A percentile compares a stretch with the other conserved stretches of the same genome.
Evolutionary conservation across 1,140 invertebrate species (phyloP).

Genomic region (Pemphigus obesinymphae): DNA sequence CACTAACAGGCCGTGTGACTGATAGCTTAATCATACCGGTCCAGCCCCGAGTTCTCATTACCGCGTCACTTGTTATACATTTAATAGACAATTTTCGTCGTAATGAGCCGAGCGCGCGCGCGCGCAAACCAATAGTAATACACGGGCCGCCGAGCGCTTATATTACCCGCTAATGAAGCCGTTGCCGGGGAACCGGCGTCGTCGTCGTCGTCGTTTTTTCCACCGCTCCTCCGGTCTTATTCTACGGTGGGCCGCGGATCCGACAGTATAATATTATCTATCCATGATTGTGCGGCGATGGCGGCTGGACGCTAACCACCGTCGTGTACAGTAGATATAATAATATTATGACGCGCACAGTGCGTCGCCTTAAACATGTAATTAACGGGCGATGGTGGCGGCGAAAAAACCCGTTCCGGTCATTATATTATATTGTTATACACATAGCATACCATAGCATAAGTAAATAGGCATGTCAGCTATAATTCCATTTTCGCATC

Average conservation of each 20-base stretch:
- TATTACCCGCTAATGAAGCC: slow-evolving; percentile 14
- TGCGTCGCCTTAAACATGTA: neutral
- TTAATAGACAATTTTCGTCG: slow-evolving; percentile 34
- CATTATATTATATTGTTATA: neutral
- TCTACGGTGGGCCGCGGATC: neutral
- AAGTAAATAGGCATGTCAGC: no score
- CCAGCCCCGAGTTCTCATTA: neutral
- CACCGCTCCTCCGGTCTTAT: neutral
- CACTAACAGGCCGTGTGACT: slow-evolving; percentile 10
- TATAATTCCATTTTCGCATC: no score
- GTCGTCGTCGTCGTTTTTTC: neutral
- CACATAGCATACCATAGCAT: neutral
- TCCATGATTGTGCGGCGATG: neutral
- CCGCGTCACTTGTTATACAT: slow-evolving; percentile 36
- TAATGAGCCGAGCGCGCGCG: slow-evolving; percentile 18
- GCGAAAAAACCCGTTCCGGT: neutral
- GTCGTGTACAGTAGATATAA: no score
- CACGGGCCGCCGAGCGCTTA: neutral
- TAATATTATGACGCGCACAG: no score
- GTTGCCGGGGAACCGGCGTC: neutral
- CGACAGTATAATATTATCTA: no score
- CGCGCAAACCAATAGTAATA: slow-evolving; percentile 5
- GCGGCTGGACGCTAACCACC: neutral
- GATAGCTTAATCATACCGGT: slow-evolving; percentile 22
- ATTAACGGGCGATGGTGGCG: neutral